These are phyloP conservation scores for Lanistes nyassanus DNA, from an alignment of 1,140 invertebrate species.

Conservation along the genomic window DNA sequence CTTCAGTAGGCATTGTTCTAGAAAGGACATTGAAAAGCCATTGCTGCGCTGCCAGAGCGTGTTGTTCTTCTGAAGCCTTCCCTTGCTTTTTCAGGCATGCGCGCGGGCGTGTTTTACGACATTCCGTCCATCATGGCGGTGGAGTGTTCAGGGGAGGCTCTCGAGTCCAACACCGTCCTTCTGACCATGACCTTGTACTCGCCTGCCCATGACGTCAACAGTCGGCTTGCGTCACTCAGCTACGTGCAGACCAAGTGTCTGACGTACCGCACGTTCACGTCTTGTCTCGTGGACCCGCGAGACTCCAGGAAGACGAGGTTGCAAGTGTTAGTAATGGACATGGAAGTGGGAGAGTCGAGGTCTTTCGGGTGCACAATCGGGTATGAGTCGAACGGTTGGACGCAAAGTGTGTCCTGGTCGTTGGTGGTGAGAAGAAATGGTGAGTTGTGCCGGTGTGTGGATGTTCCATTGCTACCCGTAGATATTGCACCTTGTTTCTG, in stretches of 20 bases:
- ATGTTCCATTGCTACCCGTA: not conserved
- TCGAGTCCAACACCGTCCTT: not conserved
- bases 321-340: not conserved
- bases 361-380: slow-evolving; percentile 15
- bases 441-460: not conserved
- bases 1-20: too few relatives aligned
- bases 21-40: too few relatives aligned
- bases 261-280: not conserved
- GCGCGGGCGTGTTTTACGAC: not conserved
- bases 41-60: too few relatives aligned
- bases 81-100: not conserved
- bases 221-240: slow-evolving; percentile 15
- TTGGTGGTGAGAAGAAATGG: not conserved
- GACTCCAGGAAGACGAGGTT: not conserved
- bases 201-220: not conserved
- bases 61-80: too few relatives aligned
- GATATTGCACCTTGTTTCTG: too few relatives aligned
- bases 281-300: not conserved
- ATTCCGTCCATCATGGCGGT: not conserved
- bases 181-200: slow-evolving; percentile 21
- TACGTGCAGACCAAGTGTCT: slow-evolving; percentile 9
- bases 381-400: slow-evolving; percentile 4
- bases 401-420: slow-evolving; percentile 8
- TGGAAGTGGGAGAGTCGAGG: slow-evolving; percentile 1
- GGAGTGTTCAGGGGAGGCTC: slow-evolving; percentile 8